A percentile compares a stretch with the other conserved stretches of the same genome.
Conservation (phyloP, 2,888 invertebrate genomes). For the Leuctra nigra region DNA sequence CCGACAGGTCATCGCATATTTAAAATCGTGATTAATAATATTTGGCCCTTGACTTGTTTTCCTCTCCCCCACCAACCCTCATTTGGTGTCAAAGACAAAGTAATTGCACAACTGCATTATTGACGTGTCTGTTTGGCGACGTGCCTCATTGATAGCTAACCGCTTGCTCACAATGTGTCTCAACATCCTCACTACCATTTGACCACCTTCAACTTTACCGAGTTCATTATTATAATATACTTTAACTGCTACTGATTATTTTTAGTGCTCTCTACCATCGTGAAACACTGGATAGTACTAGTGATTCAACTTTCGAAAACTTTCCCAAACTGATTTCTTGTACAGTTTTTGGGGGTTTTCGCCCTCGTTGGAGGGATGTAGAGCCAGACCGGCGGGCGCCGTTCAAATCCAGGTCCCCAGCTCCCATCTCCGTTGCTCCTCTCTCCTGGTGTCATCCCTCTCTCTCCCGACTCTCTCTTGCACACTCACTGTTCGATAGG, state of each 20-base stretch:
- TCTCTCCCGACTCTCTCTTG: neutral
- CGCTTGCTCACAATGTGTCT: too few relatives aligned
- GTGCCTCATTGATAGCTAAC: too few relatives aligned
- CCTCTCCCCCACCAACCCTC: too few relatives aligned
- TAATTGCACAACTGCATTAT: too few relatives aligned
- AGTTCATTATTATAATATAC: too few relatives aligned
- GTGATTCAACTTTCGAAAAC: constrained; percentile 10
- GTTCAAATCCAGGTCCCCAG: neutral
- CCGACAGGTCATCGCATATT: too few relatives aligned
- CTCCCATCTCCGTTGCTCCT: neutral
- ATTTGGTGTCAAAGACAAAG: too few relatives aligned
- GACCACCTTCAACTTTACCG: too few relatives aligned
- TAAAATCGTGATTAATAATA: too few relatives aligned
- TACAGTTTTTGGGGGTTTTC: constrained; percentile 12
- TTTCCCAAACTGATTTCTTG: constrained; percentile 10
- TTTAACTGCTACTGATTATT: neutral
- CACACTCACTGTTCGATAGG: neutral
- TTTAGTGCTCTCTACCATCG: neutral
- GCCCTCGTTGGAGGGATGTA: neutral
- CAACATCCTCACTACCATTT: too few relatives aligned
- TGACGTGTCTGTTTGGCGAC: too few relatives aligned
- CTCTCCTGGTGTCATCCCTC: neutral
- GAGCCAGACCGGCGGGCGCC: constrained; percentile 13
- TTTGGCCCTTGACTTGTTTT: too few relatives aligned
- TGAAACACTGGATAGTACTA: neutral